Evolutionary conservation across 2,888 invertebrate species (phyloP).

Genomic region (Tryphoninae sp.): DNA sequence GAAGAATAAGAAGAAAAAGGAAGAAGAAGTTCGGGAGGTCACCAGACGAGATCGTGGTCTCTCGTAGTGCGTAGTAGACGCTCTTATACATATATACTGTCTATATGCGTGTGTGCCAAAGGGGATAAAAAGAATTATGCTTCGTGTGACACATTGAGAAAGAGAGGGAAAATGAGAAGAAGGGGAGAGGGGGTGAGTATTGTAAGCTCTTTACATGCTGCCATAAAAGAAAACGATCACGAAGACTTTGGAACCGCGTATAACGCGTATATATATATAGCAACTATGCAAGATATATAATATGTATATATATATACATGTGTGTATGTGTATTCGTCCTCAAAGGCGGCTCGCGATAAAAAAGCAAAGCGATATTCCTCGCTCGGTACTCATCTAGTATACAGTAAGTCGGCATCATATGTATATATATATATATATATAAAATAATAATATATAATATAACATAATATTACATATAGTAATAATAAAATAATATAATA

Average conservation of each 20-base stretch:
- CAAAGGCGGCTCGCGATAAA: slow-evolving; percentile 48
- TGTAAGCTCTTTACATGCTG: slow-evolving; percentile 38
- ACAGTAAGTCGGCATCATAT: slow-evolving; percentile 40
- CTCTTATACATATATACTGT: slow-evolving; percentile 10
- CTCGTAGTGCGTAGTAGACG: slow-evolving; percentile 10
- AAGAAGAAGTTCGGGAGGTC: slow-evolving; percentile 53
- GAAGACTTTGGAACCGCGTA: slow-evolving; percentile 39
- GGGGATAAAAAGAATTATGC: slow-evolving; percentile 34
- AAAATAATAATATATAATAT: too few relatives aligned
- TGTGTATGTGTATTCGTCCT: slow-evolving; percentile 33
- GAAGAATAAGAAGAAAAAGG: slow-evolving; percentile 18
- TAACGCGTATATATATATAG: slow-evolving; percentile 16
- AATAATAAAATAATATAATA: too few relatives aligned
- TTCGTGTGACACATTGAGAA: slow-evolving; percentile 33
- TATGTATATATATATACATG: neutral
- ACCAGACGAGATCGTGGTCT: slow-evolving; percentile 15
- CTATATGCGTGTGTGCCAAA: neutral
- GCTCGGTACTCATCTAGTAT: slow-evolving; percentile 34
- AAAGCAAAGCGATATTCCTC: slow-evolving; percentile 53
- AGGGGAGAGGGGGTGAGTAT: slow-evolving; percentile 11
- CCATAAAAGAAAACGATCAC: slow-evolving; percentile 31
- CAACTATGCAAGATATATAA: slow-evolving; percentile 9
- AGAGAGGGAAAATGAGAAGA: neutral
- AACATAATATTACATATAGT: neutral
- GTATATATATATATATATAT: too few relatives aligned